A percentile compares a stretch with the other conserved stretches of the same genome.
Evolutionary conservation across 2,797 vertebrate genomes (phyloP).

Genomic region (Balearica regulorum): DNA sequence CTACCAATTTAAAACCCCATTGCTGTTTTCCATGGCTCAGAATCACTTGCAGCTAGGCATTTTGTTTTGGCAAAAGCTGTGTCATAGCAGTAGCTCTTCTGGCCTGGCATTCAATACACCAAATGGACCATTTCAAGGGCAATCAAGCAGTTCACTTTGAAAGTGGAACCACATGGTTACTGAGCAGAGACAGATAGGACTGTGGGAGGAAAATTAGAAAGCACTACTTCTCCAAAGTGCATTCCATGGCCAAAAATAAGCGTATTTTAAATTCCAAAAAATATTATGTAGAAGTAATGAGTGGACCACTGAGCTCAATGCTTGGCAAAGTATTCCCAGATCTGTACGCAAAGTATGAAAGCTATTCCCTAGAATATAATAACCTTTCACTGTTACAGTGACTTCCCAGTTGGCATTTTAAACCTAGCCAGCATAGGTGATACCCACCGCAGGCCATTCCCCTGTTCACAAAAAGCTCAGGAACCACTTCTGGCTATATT

Average conservation of each 20-base stretch:
- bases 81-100: neutral
- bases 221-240: neutral
- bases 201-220: conserved; percentile 34
- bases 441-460: rapidly evolving
- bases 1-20: neutral
- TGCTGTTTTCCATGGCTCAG: neutral
- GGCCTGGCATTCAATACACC: neutral
- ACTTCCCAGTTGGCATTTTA: neutral
- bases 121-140: neutral
- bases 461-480: neutral
- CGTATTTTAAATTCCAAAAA: neutral
- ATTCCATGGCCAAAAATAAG: neutral
- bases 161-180: neutral
- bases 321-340: neutral
- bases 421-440: neutral
- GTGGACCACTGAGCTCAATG: neutral
- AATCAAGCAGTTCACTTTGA: neutral
- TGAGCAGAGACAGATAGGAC: conserved; percentile 4
- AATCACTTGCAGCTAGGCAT: neutral
- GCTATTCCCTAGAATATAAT: neutral
- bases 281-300: neutral
- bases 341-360: neutral
- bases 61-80: neutral
- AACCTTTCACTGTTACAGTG: neutral
- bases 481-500: neutral